A percentile compares a stretch with the other conserved stretches of the same genome.
Conservation (phyloP, 2,797 vertebrate species). For the Gymnodraco acuticeps region DNA sequence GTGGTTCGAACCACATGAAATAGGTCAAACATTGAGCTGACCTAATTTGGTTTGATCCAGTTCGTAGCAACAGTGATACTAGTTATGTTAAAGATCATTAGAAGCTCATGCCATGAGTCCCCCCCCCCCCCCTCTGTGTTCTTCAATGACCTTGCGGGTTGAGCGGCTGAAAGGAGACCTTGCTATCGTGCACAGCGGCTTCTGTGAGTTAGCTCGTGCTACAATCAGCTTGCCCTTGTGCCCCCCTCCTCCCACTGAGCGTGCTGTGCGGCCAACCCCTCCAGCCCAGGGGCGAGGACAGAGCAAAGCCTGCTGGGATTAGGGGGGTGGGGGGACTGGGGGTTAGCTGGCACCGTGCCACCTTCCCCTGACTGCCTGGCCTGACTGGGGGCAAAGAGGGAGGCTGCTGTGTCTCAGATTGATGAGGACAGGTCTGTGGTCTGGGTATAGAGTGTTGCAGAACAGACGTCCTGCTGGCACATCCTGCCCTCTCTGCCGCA, state of each 20-base stretch:
- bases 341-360: conserved; percentile 73
- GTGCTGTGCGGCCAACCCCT: conserved; percentile 72
- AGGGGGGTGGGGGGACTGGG: conserved; percentile 18
- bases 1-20: conserved; percentile 57
- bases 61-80: conserved; percentile 32
- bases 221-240: conserved; percentile 74
- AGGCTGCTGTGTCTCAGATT: conserved; percentile 81
- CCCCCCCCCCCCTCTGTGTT: conserved; percentile 35
- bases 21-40: conserved; percentile 70
- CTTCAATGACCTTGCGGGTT: conserved; percentile 65
- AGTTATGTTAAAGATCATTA: conserved; percentile 58
- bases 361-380: conserved; percentile 67
- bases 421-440: conserved; percentile 82
- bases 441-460: conserved; percentile 80
- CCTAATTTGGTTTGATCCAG: conserved; percentile 79
- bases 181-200: conserved; percentile 42
- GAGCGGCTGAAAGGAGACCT: conserved; percentile 51
- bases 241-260: conserved; percentile 65
- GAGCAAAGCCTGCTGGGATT: conserved; percentile 78
- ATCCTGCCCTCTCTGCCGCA: conserved; percentile 78
- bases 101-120: conserved; percentile 51
- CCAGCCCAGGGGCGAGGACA: conserved; percentile 79
- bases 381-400: conserved; percentile 77
- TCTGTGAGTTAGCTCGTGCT: conserved; percentile 67
- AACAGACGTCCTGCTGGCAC: conserved; percentile 80